Conservation (phyloP, 2,888 invertebrate species). For the Apantesis nais region DNA sequence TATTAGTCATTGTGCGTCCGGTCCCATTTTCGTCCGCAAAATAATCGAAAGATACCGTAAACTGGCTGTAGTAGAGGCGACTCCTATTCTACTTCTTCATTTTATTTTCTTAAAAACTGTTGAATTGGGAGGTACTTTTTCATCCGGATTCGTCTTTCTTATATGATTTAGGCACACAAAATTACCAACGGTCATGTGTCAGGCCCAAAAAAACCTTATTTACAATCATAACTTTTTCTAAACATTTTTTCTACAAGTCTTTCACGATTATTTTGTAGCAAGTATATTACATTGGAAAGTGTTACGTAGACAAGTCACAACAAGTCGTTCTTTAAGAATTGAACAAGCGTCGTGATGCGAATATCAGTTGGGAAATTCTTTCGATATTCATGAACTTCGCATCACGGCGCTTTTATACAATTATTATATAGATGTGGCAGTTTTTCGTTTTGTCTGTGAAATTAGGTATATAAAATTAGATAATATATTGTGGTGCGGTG, state of each 20-base stretch:
- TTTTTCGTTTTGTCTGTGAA: not conserved
- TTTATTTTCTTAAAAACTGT: not conserved
- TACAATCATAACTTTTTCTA: not conserved
- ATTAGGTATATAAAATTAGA: not conserved
- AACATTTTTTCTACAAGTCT: not conserved
- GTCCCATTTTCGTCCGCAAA: not conserved
- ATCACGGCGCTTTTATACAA: not conserved
- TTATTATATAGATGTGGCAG: not conserved
- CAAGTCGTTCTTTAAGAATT: conserved; percentile 7
- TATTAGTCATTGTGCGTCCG: no score
- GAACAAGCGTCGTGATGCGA: not conserved
- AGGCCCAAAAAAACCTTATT: not conserved
- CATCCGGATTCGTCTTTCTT: not conserved
- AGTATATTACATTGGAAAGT: not conserved
- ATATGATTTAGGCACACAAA: not conserved
- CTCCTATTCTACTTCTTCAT: not conserved
- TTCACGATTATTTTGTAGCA: not conserved
- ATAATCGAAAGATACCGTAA: not conserved
- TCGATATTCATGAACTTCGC: not conserved
- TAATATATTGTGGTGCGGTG: not conserved
- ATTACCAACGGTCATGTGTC: not conserved
- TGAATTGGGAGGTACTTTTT: not conserved
- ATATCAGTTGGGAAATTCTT: not conserved
- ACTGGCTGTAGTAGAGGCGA: not conserved
- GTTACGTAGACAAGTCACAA: not conserved